phyloP scores from a whole-genome alignment of 2,113 vertebrate species.

The Pseudopipra pipra region DNA sequence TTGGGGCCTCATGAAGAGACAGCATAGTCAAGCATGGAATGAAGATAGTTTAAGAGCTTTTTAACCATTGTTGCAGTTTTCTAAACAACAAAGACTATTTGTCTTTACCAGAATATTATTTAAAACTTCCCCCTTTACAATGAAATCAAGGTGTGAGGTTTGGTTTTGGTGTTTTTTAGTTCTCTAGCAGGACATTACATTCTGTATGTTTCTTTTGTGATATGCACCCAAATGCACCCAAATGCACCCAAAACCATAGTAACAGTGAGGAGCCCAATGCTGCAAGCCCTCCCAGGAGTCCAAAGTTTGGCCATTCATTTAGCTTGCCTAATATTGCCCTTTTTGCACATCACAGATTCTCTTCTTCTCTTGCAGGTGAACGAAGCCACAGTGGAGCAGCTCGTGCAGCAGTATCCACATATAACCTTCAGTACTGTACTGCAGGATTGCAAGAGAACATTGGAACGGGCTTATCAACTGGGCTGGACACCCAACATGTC shows the following conservation, averaged over 20 bases:
- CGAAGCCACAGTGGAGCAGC: constrained; percentile 93
- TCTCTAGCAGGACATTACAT: background rate
- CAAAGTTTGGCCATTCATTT: background rate
- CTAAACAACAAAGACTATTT: background rate
- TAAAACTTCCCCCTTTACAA: background rate
- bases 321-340: background rate
- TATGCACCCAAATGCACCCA: background rate
- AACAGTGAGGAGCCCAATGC: background rate
- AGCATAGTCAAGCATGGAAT: background rate
- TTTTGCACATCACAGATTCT: background rate
- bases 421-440: constrained; percentile 99
- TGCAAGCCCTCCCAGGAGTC: background rate
- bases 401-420: constrained; percentile 95
- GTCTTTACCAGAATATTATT: background rate
- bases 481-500: constrained; percentile 96
- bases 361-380: constrained; percentile 84
- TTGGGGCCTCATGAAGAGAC: background rate
- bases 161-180: background rate
- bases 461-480: constrained; percentile 98
- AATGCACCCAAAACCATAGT: background rate
- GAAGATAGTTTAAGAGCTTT: background rate
- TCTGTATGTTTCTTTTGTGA: background rate
- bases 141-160: background rate
- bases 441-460: constrained; percentile 98
- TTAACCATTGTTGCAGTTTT: background rate